phyloP scores from a whole-genome alignment of 2,113 vertebrate genomes.

The Mormoops blainvillei region DNA sequence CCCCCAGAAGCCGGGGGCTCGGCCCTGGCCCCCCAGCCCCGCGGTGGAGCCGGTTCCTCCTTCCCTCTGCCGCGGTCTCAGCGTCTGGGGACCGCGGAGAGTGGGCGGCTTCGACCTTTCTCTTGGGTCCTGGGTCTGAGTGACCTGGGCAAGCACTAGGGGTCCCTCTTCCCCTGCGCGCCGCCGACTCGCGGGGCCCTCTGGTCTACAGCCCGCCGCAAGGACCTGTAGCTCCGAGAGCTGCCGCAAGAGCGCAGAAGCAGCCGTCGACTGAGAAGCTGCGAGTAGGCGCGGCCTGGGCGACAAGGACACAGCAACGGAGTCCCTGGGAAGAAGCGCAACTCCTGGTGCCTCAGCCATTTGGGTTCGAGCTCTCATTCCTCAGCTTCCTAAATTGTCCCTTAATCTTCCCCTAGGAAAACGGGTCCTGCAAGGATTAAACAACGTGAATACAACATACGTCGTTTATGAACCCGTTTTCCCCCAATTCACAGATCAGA shows the following conservation, averaged over 20 bases:
- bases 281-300: accelerated
- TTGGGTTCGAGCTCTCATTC: accelerated
- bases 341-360: accelerated
- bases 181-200: accelerated
- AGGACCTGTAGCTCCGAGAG: not conserved
- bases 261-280: not conserved
- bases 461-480: not conserved
- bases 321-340: not conserved
- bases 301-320: accelerated
- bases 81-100: not conserved
- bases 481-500: not conserved
- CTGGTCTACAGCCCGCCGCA: accelerated
- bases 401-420: not conserved
- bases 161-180: accelerated
- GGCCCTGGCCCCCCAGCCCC: accelerated
- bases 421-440: not conserved
- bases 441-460: not conserved
- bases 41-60: too few relatives aligned
- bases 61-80: not conserved
- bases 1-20: too few relatives aligned
- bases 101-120: not conserved
- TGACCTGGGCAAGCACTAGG: not conserved
- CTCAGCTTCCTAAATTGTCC: too few relatives aligned
- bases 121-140: not conserved
- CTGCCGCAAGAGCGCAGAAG: slow-evolving; percentile 17